Evolutionary conservation across 2,888 invertebrate species (phyloP), one percentile per base, ranked within the genome.

Genomic region (Maniola hyperantus): DNA sequence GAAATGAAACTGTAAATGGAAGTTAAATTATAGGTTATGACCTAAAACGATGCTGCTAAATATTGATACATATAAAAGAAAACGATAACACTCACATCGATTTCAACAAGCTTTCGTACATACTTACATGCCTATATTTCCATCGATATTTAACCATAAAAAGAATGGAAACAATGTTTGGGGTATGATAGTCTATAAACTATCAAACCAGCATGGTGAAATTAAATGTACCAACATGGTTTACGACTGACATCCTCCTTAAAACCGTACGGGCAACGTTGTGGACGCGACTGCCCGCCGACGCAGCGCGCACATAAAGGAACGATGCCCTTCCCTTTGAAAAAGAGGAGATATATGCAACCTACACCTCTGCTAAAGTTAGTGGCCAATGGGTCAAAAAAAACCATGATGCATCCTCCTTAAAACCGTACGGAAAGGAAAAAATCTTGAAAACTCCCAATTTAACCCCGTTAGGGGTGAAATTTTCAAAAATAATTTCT

Each of bases 191-290:
- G 77, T 75, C 77, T 76, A 83, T 84, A 84, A 83, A 83, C 84
- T 82, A 85, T 85, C 82, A 82, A 80, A 86, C 81, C 84, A 82
- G 83, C 82, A 82, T 83, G 88, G 88, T 87, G 85, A 88, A 91
- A 90, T 90, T 87, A 89, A 89, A 87, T 82, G 79, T 80, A 89
- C 86, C 86, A 87, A 85, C 85, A 80, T 77, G 81, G 84, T 89
- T 89, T 89, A 89, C 85, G 88, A 85, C 81, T 81, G 75, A 83
- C 86, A 87, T 90, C 89, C 88, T 88, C 85, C 83, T 88, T 85
- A 76, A 81, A 84, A 85, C 74, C 71, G 77, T 65, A 72, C 71
- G 74, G 73, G 63, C 66, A 64, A 69, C 20, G 42, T 64, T 65
- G 72, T 71, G 68, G 72, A 72, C 73, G 64, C 70, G 67, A 69